phyloP scores from a whole-genome alignment of 1,140 invertebrate genomes.

The Aphaenogaster ashmeadi region DNA sequence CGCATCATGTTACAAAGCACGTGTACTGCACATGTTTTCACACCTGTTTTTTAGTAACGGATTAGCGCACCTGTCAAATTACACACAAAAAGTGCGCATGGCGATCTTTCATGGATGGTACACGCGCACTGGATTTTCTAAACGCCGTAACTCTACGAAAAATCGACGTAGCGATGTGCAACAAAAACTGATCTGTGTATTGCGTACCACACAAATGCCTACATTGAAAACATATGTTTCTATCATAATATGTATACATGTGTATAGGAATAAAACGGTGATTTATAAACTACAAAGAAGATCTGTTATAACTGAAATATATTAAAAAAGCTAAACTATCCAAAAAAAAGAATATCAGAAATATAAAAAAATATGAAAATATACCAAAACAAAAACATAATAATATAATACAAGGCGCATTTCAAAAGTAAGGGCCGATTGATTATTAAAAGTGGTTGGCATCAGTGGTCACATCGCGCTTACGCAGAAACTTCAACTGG shows the following conservation, averaged over 20 bases:
- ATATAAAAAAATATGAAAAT: neutral
- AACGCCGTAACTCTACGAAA: neutral
- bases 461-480: no score
- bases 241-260: neutral
- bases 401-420: no score
- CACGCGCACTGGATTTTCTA: neutral
- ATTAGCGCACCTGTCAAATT: constrained; percentile 25
- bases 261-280: neutral
- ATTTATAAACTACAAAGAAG: neutral
- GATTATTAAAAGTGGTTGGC: no score
- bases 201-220: neutral
- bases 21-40: neutral
- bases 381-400: no score
- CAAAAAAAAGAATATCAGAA: neutral
- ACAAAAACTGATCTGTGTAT: constrained; percentile 4
- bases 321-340: neutral
- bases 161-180: neutral
- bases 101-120: neutral
- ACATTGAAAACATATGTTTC: neutral
- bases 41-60: constrained; percentile 28
- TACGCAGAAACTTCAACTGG: no score
- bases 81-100: constrained; percentile 1
- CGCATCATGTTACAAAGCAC: neutral
- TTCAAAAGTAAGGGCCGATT: no score
- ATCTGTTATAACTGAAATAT: neutral